Percentiles rank a stretch among this genome's conserved stretches.
Conservation (phyloP, 2,888 invertebrate species). For the Ectropis crepuscularia region DNA sequence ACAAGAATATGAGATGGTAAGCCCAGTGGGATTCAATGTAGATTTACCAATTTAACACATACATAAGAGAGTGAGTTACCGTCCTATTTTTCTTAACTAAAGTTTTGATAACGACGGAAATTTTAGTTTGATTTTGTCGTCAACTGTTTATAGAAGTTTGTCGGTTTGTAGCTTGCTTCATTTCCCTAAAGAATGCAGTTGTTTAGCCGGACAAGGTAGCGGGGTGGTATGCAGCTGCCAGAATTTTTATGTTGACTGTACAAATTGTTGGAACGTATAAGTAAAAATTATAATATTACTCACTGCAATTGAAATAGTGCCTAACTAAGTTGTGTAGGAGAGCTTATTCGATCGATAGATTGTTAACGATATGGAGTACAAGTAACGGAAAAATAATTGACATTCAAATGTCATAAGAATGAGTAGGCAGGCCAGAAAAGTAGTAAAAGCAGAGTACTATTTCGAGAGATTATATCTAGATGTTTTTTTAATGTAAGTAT, state of each 20-base stretch:
- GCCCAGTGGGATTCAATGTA: slow-evolving; percentile 46
- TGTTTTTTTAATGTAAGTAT: no score
- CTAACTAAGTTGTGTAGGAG: no score
- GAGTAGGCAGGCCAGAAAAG: no score
- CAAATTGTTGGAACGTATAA: no score
- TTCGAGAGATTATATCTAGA: no score
- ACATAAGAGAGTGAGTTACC: neutral
- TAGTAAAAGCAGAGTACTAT: no score
- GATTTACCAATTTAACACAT: neutral
- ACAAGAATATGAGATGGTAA: slow-evolving; percentile 33
- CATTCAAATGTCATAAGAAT: no score
- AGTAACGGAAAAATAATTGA: no score
- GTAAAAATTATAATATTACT: no score
- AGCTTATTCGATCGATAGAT: no score
- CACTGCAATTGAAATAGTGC: no score
- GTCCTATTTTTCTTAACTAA: neutral
- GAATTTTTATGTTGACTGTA: neutral
- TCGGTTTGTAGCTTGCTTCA: slow-evolving; percentile 42
- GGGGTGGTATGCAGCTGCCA: slow-evolving; percentile 42
- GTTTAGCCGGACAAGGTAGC: slow-evolving; percentile 43
- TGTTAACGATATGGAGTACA: no score
- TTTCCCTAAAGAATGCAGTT: slow-evolving; percentile 56
- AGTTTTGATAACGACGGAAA: neutral
- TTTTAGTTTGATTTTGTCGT: neutral
- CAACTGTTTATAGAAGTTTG: neutral